These are phyloP conservation scores for Hermodice carunculata DNA, from an alignment of 2,888 invertebrate species.

Conservation along the genomic window DNA sequence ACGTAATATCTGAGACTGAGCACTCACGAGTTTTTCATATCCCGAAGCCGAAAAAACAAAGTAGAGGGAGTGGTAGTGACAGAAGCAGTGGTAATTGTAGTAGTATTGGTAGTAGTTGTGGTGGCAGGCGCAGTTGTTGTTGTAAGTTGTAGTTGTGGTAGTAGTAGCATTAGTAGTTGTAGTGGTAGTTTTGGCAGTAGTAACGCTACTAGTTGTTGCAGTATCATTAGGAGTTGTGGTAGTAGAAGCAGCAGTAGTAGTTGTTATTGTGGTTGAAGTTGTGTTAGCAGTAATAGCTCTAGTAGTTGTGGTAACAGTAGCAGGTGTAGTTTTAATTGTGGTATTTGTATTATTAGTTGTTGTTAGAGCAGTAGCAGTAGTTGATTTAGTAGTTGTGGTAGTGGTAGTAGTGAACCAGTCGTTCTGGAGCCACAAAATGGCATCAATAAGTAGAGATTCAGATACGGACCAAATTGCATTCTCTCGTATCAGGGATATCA, in stretches of 20 bases:
- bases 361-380: too few relatives aligned
- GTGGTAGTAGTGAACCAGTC: too few relatives aligned
- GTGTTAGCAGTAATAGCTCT: not conserved
- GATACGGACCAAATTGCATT: too few relatives aligned
- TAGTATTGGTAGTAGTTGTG: not conserved
- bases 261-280: not conserved
- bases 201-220: not conserved
- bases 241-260: not conserved
- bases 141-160: not conserved
- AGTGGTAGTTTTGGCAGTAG: not conserved
- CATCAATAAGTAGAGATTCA: too few relatives aligned
- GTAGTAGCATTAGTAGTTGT: not conserved
- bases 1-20: too few relatives aligned
- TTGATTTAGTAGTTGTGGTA: too few relatives aligned
- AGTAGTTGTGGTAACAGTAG: constrained; percentile 7
- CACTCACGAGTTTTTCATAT: too few relatives aligned
- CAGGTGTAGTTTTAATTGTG: constrained; percentile 5
- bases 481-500: too few relatives aligned
- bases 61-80: too few relatives aligned
- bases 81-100: too few relatives aligned
- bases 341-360: constrained; percentile 5
- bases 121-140: not conserved
- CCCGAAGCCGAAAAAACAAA: too few relatives aligned
- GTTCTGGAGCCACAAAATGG: too few relatives aligned
- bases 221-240: not conserved